Evolutionary conservation across 2,113 vertebrate genomes (phyloP), one percentile per base, ranked within the genome.

Genomic region (Elaphurus davidianus): DNA sequence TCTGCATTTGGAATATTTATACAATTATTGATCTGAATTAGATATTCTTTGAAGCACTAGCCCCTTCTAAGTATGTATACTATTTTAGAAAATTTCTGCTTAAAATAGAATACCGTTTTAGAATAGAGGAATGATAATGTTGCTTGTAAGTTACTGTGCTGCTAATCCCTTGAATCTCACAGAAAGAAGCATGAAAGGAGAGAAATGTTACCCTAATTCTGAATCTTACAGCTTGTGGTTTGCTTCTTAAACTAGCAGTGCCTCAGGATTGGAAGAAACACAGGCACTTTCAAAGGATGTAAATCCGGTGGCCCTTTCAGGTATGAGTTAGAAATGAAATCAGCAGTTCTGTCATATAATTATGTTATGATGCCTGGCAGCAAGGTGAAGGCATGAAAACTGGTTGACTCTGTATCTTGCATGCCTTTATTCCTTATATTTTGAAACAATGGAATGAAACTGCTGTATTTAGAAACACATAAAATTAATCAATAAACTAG

Each of bases 21-120:
- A 4, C 2, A 50, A 85, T 2, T 64, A 5, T 85, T 88, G 30
- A 85, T 90, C 45, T 74, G 12, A 91, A 74, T 62, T 85, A 59
- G 2, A 13, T 76, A 89, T 74, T 40, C 17, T 50, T 83, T 95
- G n/a, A 74, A 40, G 21, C 14, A 40, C 43, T 82, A 60, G 1
- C 3, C 14, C 45, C 81, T 79, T 28, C 23, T 54, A 95, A 85
- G 4, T 59, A 17, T 78, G 13, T 36, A 43, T 40, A 59, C 5
- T 67, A 84, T 87, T 86, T 96, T 94, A 25, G 27, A 89, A 93
- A 91, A 55, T 92, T 90, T 92, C 33, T 92, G 54, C 27, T 83
- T 83, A 59, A 96, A 40, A 30, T 60, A 78, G 54, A 45, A 40
- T 40, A 83, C 0, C n/a, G 1, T 27, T 36, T 67, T 74, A 50